phyloP scores from a whole-genome alignment of 2,888 invertebrate genomes.

The Eledone cirrhosa region DNA sequence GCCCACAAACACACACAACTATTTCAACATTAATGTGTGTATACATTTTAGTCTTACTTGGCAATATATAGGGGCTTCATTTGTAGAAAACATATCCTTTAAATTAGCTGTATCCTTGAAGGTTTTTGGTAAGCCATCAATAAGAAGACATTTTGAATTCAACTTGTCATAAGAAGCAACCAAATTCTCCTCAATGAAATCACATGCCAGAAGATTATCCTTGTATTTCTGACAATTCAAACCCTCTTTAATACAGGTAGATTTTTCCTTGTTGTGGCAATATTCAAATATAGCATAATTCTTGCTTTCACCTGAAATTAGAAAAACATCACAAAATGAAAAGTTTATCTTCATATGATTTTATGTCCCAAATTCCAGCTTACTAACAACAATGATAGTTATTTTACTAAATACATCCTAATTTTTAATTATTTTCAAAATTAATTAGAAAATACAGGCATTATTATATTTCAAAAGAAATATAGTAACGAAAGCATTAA shows the following conservation, averaged over 20 bases:
- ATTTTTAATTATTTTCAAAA: too few relatives aligned
- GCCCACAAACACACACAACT: too few relatives aligned
- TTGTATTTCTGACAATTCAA: slow-evolving; percentile 67
- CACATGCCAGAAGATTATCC: slow-evolving; percentile 67
- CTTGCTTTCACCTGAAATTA: slow-evolving; percentile 68
- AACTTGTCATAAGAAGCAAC: slow-evolving; percentile 67
- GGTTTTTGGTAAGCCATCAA: slow-evolving; percentile 69
- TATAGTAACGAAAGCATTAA: too few relatives aligned
- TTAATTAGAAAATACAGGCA: too few relatives aligned
- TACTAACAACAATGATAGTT: too few relatives aligned
- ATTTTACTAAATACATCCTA: too few relatives aligned
- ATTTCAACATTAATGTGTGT: too few relatives aligned
- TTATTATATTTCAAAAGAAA: too few relatives aligned
- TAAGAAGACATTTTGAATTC: slow-evolving; percentile 70
- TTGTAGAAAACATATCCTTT: slow-evolving; percentile 68
- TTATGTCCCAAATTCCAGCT: too few relatives aligned
- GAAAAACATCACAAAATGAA: background rate
- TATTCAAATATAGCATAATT: slow-evolving; percentile 72
- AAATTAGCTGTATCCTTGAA: slow-evolving; percentile 70
- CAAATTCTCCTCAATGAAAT: slow-evolving; percentile 68
- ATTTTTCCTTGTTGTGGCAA: slow-evolving; percentile 67
- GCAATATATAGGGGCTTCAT: slow-evolving; percentile 70
- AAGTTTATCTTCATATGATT: background rate
- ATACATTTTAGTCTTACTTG: slow-evolving; percentile 68
- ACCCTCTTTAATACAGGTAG: slow-evolving; percentile 68